A percentile compares a stretch with the other conserved stretches of the same genome.
phyloP scores from a whole-genome alignment of 2,888 invertebrate species.

The Ctenicera cuprea region DNA sequence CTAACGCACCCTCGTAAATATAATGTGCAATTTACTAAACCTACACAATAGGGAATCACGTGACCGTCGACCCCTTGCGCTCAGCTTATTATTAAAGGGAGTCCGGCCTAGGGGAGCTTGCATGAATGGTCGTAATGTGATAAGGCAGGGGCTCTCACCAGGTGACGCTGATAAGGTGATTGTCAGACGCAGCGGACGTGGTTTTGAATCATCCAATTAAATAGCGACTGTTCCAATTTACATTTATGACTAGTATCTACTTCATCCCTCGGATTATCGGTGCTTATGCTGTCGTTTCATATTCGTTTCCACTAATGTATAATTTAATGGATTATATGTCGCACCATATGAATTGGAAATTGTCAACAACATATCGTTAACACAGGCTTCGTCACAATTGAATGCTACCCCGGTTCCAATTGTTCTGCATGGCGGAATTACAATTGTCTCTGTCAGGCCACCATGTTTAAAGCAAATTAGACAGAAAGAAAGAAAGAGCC shows the following conservation, averaged over 20 bases:
- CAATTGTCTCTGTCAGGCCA: background rate
- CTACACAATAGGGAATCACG: constrained; percentile 49
- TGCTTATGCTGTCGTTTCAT: constrained; percentile 53
- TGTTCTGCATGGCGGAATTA: constrained; percentile 29
- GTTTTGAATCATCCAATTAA: constrained; percentile 56
- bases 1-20: constrained; percentile 39
- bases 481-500: background rate
- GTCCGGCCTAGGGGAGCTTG: constrained; percentile 49
- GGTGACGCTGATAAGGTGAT: constrained; percentile 58
- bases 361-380: constrained; percentile 50
- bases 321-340: constrained; percentile 47
- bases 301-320: constrained; percentile 53
- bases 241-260: constrained; percentile 55
- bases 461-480: background rate
- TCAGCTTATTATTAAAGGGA: constrained; percentile 51
- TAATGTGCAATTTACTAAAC: constrained; percentile 45
- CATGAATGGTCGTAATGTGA: constrained; percentile 57
- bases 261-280: constrained; percentile 54
- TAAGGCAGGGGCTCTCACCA: constrained; percentile 58
- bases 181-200: constrained; percentile 50
- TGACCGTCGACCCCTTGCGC: constrained; percentile 40
- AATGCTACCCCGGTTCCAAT: constrained; percentile 22
- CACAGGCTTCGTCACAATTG: constrained; percentile 44
- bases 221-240: constrained; percentile 57
- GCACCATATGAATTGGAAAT: constrained; percentile 47